Percentiles rank a stretch among this genome's conserved stretches.
Conservation (phyloP, 1,140 invertebrate species). For the Paralvinella palmiformis region DNA sequence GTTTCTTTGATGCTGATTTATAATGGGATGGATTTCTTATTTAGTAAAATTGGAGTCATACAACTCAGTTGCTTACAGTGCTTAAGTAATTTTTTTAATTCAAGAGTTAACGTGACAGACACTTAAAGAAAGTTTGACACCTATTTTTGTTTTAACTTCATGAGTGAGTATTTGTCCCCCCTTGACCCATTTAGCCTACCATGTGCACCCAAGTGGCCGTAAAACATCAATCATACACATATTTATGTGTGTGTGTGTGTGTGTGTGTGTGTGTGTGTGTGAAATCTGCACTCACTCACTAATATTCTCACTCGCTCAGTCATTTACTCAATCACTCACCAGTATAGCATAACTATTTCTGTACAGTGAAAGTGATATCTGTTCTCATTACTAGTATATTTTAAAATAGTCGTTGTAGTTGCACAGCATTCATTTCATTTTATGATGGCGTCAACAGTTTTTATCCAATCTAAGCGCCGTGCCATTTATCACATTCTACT, state of each 20-base stretch:
- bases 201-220: not conserved
- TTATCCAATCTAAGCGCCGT: not conserved
- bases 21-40: no score
- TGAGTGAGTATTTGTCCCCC: not conserved
- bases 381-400: not conserved
- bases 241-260: not conserved
- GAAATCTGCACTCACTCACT: not conserved
- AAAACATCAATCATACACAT: not conserved
- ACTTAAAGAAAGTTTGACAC: no score
- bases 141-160: not conserved
- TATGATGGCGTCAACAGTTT: not conserved
- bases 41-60: no score
- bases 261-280: not conserved
- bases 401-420: not conserved
- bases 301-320: not conserved
- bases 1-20: no score
- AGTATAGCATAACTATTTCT: not conserved
- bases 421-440: not conserved
- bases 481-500: not conserved
- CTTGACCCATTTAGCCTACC: not conserved
- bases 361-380: not conserved
- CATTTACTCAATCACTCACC: not conserved
- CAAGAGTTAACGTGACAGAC: no score
- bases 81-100: no score
- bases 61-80: no score